phyloP scores from a whole-genome alignment of 2,797 vertebrate genomes.

The Lepus townsendii region DNA sequence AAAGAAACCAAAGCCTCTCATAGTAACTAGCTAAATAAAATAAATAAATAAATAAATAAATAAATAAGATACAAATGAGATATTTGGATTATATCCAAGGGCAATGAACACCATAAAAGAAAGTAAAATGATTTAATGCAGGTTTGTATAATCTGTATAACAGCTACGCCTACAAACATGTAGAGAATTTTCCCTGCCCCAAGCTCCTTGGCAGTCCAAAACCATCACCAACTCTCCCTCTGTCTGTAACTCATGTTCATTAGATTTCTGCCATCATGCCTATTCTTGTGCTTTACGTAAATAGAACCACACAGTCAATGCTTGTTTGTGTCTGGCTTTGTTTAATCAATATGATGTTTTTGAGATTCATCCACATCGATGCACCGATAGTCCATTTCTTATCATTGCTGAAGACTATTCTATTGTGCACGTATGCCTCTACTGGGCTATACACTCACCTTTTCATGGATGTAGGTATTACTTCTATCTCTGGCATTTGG shows the following conservation, averaged over 20 bases:
- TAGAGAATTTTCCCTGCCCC: neutral
- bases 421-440: neutral
- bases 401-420: neutral
- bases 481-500: neutral
- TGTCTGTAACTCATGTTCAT: neutral
- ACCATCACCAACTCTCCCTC: neutral
- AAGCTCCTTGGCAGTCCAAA: neutral
- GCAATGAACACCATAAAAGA: neutral
- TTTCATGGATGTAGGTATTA: neutral
- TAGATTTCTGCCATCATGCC: neutral
- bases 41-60: no score
- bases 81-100: constrained; percentile 4
- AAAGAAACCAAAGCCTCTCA: neutral
- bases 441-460: neutral
- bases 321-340: neutral
- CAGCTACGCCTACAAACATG: neutral
- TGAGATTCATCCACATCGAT: neutral
- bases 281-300: neutral
- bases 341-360: neutral
- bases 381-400: neutral
- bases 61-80: neutral
- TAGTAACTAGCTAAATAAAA: constrained; percentile 27
- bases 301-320: neutral
- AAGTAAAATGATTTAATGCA: constrained; percentile 5
- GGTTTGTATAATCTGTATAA: constrained; percentile 1